phyloP scores from a whole-genome alignment of 2,113 vertebrate genomes.

The Ptyas mucosa region DNA sequence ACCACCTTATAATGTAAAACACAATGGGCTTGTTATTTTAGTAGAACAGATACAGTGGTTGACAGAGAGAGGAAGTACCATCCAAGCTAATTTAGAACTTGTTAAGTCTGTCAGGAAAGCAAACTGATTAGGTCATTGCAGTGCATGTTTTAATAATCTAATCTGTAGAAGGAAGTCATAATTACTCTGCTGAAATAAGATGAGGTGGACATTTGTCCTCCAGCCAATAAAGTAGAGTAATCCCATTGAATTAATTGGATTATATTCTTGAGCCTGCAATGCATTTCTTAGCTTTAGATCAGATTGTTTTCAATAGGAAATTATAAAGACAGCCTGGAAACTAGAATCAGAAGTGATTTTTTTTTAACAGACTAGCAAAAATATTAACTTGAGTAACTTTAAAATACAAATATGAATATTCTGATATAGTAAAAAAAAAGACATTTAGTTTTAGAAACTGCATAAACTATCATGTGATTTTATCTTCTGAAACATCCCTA shows the following conservation, averaged over 20 bases:
- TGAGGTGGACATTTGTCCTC: neutral
- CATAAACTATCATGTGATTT: neutral
- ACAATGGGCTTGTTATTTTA: neutral
- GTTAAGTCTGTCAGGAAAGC: neutral
- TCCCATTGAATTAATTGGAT: neutral
- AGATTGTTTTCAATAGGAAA: neutral
- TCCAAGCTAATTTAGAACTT: slow-evolving; percentile 16
- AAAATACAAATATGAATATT: neutral
- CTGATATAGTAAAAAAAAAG: neutral
- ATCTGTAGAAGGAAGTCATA: slow-evolving; percentile 18
- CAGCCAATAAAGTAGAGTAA: neutral
- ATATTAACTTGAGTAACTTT: neutral
- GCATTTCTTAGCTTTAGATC: neutral
- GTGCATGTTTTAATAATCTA: slow-evolving; percentile 5
- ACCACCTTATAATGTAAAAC: neutral
- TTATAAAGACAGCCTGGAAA: neutral
- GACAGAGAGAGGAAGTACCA: neutral
- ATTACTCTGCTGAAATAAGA: slow-evolving; percentile 25
- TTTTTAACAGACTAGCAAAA: neutral
- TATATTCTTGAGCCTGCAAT: neutral
- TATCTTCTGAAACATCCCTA: neutral
- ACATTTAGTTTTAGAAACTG: neutral
- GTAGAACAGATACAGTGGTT: neutral
- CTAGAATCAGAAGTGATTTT: neutral
- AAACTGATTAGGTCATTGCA: slow-evolving; percentile 17